Base-by-base conservation (phyloP, 2,797 vertebrate species). In the Malacoctenus gilli region DNA sequence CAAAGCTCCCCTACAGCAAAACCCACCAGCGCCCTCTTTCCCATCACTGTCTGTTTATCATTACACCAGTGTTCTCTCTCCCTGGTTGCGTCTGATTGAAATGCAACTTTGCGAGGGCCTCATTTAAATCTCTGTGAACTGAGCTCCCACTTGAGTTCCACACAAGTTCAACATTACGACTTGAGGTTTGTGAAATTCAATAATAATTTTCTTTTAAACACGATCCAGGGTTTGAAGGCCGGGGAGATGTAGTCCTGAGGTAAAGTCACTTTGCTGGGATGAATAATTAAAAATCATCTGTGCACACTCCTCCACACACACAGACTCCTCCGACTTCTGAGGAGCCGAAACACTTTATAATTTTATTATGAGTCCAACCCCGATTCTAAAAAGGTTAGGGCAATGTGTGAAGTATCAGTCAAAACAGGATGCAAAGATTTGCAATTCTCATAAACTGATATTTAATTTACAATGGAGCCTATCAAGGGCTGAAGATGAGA, bases 31-130 rank as follows among this genome's bases (percentile, higher is more conserved):
- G 56, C 69, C 75, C 55, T 69, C n/a, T 77, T 78, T 82, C 79
- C 79, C 85, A 85, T 52, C 67, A 21, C 58, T 76, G 58, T 68
- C 79, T 80, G 78, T 84, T 87, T 85, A 87, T 79, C 74, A 87
- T 84, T 84, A 75, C 68, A 44, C 51, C 12, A 58, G 55, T 75
- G 59, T 71, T 82, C 73, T 68, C 64, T 52, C 60, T 66, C 68
- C 48, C 62, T 40, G 57, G 72, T 72, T 64, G 66, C 12, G 58
- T 59, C 67, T 79, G 51, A 84, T 77, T 89, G 75, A 83, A 79
- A 88, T 84, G 73, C 77, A 79, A 71, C 75, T 78, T 81, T 69
- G 59, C 41, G 54, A 75, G 68, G 10, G 8, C 43, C 76, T 85
- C 55, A 73, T 87, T 82, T 85, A 67, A 80, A 82, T 78, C 53